Evolutionary conservation across 2,113 vertebrate species (phyloP), one percentile per base, ranked within the genome.

Genomic region (Cebus imitator): DNA sequence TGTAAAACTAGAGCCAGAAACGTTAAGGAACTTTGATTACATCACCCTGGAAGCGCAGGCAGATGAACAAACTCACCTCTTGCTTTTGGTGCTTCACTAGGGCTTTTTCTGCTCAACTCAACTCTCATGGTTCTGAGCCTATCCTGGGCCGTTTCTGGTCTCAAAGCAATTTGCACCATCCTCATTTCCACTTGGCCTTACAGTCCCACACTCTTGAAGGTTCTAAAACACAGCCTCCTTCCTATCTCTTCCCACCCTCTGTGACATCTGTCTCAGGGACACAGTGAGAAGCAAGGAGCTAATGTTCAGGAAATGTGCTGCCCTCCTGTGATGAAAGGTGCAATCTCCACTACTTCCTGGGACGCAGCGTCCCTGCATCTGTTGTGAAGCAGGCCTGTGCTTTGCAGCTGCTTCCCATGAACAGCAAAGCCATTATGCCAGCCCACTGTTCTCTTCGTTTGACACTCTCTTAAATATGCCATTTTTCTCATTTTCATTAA

Each of bases 401-500:
- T 90, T 73, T 79, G 58, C 70, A 86, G 68, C 48, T 94, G 86
- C n/a, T 52, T 48, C 90, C 87, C 25, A 4, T 3, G 0, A 79
- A 79, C 94, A 93, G 79, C 27, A 75, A 94, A 94, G 50, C 79
- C n/a, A 90, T 95, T 85, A 73, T 90, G 70, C 32, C 43, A 27
- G 81, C 79, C 88, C 87, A 88, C 87, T 68, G 80, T 85, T 95
- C 91, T 86, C 57, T 73, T 93, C 43, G 0, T 93, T 70, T 94
- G 75, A 94, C 80, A 93, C 72, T 88, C 48, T 82, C 64, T 94
- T 95, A 96, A 96, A 94, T 95, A 96, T 18, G 90, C 58, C 5
- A 1, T 66, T 96, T 93, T 94, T 94, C 95, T 96, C 87, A 93
- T 97, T 97, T 94, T 97, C 95, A 83, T 97, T 95, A 98, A 94